These are phyloP conservation scores for Pachycephala philippinensis DNA, from an alignment of 2,113 vertebrate species.

Conservation along the genomic window DNA sequence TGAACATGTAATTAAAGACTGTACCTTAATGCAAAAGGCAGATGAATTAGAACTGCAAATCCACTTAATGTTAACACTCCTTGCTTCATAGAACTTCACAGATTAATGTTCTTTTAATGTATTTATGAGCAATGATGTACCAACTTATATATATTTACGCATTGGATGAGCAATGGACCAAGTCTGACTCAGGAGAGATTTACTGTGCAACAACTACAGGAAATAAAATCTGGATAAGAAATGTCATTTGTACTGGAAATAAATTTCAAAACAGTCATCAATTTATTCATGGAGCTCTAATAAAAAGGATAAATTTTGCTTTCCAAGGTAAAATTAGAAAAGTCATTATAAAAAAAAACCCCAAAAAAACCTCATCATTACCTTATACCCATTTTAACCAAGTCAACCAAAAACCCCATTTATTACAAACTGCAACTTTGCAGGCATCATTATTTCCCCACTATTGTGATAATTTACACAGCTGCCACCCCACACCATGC, in stretches of 20 bases:
- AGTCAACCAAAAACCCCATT: neutral
- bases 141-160: neutral
- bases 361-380: neutral
- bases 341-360: neutral
- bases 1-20: conserved; percentile 9
- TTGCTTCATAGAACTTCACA: neutral
- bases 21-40: conserved; percentile 3
- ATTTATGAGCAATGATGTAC: neutral
- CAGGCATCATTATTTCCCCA: neutral
- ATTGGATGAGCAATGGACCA: neutral
- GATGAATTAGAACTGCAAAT: conserved; percentile 31
- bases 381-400: neutral
- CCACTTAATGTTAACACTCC: conserved; percentile 15
- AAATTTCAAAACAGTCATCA: neutral
- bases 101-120: conserved; percentile 34
- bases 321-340: neutral
- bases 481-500: accelerated
- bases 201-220: neutral
- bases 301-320: neutral
- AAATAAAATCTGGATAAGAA: neutral
- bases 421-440: neutral
- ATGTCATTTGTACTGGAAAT: neutral
- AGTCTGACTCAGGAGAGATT: neutral
- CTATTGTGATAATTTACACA: neutral
- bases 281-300: neutral